Percentiles rank a stretch among this genome's conserved stretches.
phyloP scores from a whole-genome alignment of 30 jellyfish, hydroid and myxozoan genomes.

The Nemopilema nomurai region DNA sequence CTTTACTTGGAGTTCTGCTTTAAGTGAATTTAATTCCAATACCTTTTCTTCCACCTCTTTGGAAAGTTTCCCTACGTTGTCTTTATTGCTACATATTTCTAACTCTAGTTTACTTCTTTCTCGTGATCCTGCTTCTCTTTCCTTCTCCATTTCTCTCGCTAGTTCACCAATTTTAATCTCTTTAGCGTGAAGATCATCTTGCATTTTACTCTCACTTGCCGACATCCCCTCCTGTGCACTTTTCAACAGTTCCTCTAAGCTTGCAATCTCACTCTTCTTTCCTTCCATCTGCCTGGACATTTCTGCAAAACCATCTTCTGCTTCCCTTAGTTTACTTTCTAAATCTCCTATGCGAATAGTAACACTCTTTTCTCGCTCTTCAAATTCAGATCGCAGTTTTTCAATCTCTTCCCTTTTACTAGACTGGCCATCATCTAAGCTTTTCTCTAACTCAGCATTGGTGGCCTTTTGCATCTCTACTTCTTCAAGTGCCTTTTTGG shows the following conservation, averaged over 20 bases:
- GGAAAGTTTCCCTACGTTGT: neutral
- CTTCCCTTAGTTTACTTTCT: conserved; percentile 7
- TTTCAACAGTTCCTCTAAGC: conserved; percentile 33
- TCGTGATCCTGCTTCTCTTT: conserved; percentile 37
- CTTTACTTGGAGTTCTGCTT: neutral
- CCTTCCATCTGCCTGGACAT: conserved; percentile 48
- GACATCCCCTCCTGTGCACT: conserved; percentile 47
- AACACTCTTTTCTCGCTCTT: conserved; percentile 26
- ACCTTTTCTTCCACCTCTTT: conserved; percentile 14
- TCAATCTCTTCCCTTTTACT: conserved; percentile 5
- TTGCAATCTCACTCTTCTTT: conserved; percentile 39
- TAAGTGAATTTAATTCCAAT: neutral
- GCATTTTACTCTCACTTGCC: conserved; percentile 24
- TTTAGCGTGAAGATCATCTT: conserved; percentile 29
- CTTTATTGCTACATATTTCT: neutral
- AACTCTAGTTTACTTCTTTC: conserved; percentile 10
- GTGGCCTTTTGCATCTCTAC: conserved; percentile 10
- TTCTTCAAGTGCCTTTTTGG: conserved; percentile 7
- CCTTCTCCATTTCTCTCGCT: conserved; percentile 18
- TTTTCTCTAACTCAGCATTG: conserved; percentile 18
- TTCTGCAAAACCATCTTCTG: conserved; percentile 27
- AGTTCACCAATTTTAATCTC: conserved; percentile 22
- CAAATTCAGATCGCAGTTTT: neutral
- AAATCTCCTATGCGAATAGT: conserved; percentile 19
- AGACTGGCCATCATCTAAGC: conserved; percentile 32